Conservation (phyloP, 1,140 invertebrate species). For the Drosophila auraria region DNA sequence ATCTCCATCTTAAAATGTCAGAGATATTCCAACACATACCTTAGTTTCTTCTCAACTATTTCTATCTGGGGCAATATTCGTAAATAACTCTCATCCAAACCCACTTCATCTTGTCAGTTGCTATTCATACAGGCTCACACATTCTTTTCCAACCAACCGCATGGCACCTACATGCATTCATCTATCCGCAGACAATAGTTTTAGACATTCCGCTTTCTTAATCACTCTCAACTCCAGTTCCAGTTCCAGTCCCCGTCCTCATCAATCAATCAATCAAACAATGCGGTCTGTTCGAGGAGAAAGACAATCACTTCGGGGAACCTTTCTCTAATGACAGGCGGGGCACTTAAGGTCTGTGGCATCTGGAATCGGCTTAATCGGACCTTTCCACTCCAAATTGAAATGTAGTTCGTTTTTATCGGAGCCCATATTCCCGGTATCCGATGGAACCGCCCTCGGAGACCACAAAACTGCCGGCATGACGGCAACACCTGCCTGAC, state of each 20-base stretch:
- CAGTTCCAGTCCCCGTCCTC: constrained; percentile 20
- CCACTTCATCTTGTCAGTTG: constrained; percentile 11
- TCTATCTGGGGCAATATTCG: background rate
- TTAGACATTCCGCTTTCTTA: constrained; percentile 15
- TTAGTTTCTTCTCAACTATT: background rate
- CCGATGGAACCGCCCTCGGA: constrained; percentile 28
- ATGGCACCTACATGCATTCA: constrained; percentile 9
- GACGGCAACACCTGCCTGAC: constrained; percentile 70
- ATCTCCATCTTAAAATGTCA: too few species aligned
- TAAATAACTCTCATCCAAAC: background rate
- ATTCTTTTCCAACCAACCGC: constrained; percentile 12
- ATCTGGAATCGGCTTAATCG: constrained; percentile 65
- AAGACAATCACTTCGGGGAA: constrained; percentile 36
- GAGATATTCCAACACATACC: background rate
- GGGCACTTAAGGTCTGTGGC: constrained; percentile 28
- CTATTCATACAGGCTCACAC: background rate
- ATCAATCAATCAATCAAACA: constrained; percentile 44
- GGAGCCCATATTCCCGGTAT: constrained; percentile 24
- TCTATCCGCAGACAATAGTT: constrained; percentile 13
- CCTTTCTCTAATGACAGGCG: constrained; percentile 42
- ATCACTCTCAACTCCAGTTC: constrained; percentile 32
- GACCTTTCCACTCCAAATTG: constrained; percentile 37
- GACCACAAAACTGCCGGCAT: constrained; percentile 53
- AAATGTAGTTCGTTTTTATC: constrained; percentile 58
- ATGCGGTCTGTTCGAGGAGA: constrained; percentile 23